Evolutionary conservation across 1,140 invertebrate genomes (phyloP), one percentile per base, ranked within the genome.

Genomic region (Nilaparvata lugens): DNA sequence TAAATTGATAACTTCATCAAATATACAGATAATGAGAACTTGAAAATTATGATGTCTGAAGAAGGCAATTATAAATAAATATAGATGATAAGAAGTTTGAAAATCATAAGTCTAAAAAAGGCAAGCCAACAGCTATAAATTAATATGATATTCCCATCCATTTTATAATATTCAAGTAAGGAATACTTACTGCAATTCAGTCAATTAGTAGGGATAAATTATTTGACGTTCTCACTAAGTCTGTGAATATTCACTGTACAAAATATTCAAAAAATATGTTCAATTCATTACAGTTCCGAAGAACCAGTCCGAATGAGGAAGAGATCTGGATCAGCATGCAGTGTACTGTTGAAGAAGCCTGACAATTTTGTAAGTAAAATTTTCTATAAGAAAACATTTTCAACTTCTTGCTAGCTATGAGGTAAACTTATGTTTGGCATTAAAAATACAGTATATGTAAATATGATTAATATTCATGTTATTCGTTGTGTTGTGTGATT

Each of bases 271-370:
- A n/a, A 9, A 9, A n/a, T 53, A 31, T 55, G 42, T 13, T 55
- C 45, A 40, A 38, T 25, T n/a, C 0, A 35, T 60, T 63, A 57
- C 23, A 24, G 51, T 16, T 58, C 56, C 18, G 53, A 76, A 74
- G 73, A 74, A 65, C 45, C 45, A 48, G 45, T 48, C 4, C 16
- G 45, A 74, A 74, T 35, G 71, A 77, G 43, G 59, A 71, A 7
- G 69, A 73, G 45, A 74, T 70, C 70, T 23, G 68, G 69, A 0
- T 77, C 76, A 0, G 68, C 72, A 1, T 75, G 75, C 56, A 71
- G 69, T 51, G 68, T 74, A 19, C 66, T 71, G 52, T 61, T 61
- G 24, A 63, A 61, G 40, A 48, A 64, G 68, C 55, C 67, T 51
- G 52, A 62, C 58, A 31, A 18, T 24, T 18, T 56, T 14, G 62